A percentile compares a stretch with the other conserved stretches of the same genome.
Evolutionary conservation across 2,888 invertebrate species (phyloP).

Genomic region (Caenorhabditis sp.): DNA sequence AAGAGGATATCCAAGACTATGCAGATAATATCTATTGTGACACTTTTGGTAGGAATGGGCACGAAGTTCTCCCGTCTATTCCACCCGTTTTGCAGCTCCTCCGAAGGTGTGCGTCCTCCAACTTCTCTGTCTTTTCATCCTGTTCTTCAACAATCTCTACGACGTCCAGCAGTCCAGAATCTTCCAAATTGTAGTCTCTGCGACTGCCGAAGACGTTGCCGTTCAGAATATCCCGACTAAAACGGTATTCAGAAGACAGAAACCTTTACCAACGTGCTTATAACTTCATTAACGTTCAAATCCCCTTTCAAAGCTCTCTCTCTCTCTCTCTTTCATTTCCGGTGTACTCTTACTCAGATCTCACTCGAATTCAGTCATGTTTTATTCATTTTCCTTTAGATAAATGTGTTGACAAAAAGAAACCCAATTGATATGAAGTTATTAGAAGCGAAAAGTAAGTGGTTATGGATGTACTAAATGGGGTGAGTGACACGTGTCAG

Average conservation of each 20-base stretch:
- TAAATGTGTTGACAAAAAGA: too few relatives aligned
- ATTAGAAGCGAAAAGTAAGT: neutral
- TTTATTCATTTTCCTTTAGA: too few relatives aligned
- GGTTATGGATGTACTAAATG: too few relatives aligned
- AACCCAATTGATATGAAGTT: slow-evolving; percentile 37
- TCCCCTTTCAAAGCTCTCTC: neutral
- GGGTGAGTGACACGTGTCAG: too few relatives aligned
- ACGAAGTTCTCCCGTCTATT: neutral
- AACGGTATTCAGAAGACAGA: slow-evolving; percentile 21
- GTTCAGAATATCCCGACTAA: slow-evolving; percentile 14
- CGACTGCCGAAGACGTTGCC: slow-evolving; percentile 19
- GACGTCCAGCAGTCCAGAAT: slow-evolving; percentile 23
- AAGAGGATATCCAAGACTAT: slow-evolving; percentile 35
- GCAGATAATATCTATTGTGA: slow-evolving; percentile 38
- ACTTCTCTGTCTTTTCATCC: slow-evolving; percentile 14
- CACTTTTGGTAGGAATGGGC: slow-evolving; percentile 19
- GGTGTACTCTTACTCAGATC: neutral
- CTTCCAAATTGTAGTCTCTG: slow-evolving; percentile 22
- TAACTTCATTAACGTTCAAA: neutral
- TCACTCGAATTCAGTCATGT: too few relatives aligned
- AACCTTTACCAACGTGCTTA: neutral
- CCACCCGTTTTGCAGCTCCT: slow-evolving; percentile 34
- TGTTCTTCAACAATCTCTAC: slow-evolving; percentile 28
- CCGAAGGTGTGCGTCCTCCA: slow-evolving; percentile 33
- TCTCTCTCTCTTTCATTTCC: neutral